Evolutionary conservation across 2,888 invertebrate species (phyloP).

Genomic region (Ctenicera cuprea): DNA sequence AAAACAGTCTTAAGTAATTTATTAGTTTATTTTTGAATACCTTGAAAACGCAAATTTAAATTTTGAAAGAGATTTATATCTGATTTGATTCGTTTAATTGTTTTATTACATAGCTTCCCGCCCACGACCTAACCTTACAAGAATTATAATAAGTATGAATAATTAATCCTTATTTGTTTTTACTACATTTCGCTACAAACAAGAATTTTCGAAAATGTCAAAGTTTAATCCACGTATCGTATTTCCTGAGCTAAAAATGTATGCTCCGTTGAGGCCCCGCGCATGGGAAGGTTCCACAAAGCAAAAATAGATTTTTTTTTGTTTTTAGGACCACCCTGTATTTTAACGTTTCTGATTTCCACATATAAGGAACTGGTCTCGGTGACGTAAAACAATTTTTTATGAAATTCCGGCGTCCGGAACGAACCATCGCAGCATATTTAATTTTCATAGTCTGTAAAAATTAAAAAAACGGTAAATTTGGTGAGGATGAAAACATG

Average conservation of each 20-base stretch:
- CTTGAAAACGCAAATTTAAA: conserved; percentile 1
- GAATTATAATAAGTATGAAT: conserved; percentile 16
- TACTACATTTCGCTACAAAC: conserved; percentile 6
- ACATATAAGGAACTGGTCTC: conserved; percentile 21
- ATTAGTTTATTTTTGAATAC: neutral
- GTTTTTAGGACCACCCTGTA: conserved; percentile 7
- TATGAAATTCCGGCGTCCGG: conserved; percentile 13
- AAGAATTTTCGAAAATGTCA: conserved; percentile 7
- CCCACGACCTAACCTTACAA: conserved; percentile 13
- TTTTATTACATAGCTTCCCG: conserved; percentile 9
- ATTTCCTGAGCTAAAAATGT: too few relatives aligned
- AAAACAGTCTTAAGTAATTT: neutral
- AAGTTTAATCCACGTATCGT: neutral
- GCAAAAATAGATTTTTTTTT: neutral
- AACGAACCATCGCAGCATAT: neutral
- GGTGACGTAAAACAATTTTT: conserved; percentile 22
- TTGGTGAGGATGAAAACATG: neutral
- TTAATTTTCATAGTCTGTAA: conserved; percentile 7
- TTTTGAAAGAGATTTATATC: neutral
- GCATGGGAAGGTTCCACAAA: neutral
- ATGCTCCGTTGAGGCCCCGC: neutral
- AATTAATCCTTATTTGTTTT: conserved; percentile 11
- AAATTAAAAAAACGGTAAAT: conserved; percentile 30
- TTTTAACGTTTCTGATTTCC: neutral
- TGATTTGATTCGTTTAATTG: conserved; percentile 8